Evolutionary conservation across 2,797 vertebrate genomes (phyloP).

Genomic region (Hipposideros larvatus): DNA sequence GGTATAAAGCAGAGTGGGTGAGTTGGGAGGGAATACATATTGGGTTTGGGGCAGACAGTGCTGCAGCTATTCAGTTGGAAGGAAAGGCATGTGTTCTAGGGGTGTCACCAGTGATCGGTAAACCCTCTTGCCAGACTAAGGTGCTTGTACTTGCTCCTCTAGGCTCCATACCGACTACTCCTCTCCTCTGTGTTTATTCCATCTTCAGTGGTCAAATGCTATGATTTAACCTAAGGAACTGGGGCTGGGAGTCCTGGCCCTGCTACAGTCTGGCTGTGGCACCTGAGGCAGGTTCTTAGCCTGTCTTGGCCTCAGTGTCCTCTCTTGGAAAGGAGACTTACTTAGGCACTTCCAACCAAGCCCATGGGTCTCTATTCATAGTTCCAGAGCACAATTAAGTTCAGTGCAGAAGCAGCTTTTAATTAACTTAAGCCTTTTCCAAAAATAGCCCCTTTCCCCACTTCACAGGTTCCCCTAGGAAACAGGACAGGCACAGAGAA

Average conservation of each 20-base stretch:
- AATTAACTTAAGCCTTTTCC: constrained; percentile 54
- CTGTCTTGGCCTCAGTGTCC: neutral
- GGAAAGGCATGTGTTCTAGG: neutral
- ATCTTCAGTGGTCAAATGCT: neutral
- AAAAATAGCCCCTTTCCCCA: neutral
- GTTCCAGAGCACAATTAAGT: neutral
- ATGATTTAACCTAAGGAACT: neutral
- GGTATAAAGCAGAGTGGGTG: neutral
- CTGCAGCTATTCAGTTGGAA: neutral
- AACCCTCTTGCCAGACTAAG: neutral
- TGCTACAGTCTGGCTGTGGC: neutral
- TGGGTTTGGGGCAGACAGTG: neutral
- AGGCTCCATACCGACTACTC: neutral
- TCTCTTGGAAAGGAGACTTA: neutral
- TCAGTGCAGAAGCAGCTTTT: constrained; percentile 50
- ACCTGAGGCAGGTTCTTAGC: neutral
- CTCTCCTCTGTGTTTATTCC: constrained; percentile 54
- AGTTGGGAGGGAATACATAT: neutral
- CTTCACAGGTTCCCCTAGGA: neutral
- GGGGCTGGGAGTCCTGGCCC: neutral
- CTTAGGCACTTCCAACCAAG: neutral
- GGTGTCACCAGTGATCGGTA: neutral
- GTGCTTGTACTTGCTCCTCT: neutral
- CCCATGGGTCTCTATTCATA: neutral
- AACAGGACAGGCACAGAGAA: neutral